These are phyloP conservation scores for Unio delphinus DNA, from an alignment of 2,888 invertebrate genomes.

Conservation along the genomic window DNA sequence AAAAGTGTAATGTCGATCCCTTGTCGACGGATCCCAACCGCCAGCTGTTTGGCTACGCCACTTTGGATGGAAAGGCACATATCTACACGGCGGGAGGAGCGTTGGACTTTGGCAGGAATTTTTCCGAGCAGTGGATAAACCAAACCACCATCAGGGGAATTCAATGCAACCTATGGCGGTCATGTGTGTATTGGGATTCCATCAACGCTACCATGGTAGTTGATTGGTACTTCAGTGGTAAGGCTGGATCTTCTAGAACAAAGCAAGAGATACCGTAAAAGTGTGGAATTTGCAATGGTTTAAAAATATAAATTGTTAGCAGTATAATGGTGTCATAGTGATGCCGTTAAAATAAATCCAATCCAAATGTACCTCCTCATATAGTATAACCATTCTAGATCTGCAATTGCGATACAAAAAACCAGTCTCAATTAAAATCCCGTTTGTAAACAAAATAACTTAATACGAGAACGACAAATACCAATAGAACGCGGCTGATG, in stretches of 20 bases:
- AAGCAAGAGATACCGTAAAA: neutral
- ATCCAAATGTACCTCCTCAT: neutral
- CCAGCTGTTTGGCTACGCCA: conserved; percentile 26
- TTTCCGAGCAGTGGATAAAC: conserved; percentile 31
- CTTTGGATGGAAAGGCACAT: conserved; percentile 8
- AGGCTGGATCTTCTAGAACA: neutral
- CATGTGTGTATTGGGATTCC: conserved; percentile 31
- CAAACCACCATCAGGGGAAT: conserved; percentile 33
- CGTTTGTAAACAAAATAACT: no score
- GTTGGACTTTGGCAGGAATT: conserved; percentile 24
- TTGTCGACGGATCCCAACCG: conserved; percentile 7
- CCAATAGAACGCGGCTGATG: no score
- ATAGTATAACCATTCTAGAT: neutral
- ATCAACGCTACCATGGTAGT: conserved; percentile 39
- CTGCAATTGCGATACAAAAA: neutral
- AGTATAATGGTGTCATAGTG: neutral
- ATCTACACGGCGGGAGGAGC: conserved; percentile 31
- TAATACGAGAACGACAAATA: no score
- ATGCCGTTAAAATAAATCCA: neutral
- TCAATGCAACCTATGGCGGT: conserved; percentile 37
- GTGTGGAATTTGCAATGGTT: neutral
- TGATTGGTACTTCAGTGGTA: conserved; percentile 49
- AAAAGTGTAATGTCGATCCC: conserved; percentile 18
- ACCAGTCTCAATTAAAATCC: no score
- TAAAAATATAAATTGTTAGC: neutral